Evolutionary conservation across 2,888 invertebrate genomes (phyloP), one percentile per base, ranked within the genome.

Genomic region (Metopia argyrocephala): DNA sequence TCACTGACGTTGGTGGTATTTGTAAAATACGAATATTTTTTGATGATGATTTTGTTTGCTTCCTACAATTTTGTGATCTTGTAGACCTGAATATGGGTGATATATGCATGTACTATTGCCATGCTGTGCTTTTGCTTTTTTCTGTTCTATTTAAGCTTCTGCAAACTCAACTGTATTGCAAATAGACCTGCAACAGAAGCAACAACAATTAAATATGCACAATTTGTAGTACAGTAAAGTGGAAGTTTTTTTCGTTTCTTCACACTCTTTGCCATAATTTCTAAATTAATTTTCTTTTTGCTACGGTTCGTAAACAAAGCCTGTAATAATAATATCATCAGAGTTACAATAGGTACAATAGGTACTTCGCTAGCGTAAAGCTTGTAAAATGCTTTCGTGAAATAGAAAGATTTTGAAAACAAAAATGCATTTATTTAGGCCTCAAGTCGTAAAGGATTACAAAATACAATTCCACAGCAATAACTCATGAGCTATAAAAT

Each of bases 141-240:
- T 54, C 9, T 64, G 48, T 38, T 15, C 50, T 66, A 52, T 59
- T 66, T 38, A 15, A 15, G 12, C 56, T 68, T 50, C 45, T 66
- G 25, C 28, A 15, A 66, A 61, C 54, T 68, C 62, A 73, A 64
- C 66, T 59, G 65, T 38, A 74, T 70, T 62, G 48, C 31, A 78
- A 74, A 78, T 52, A 81, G 81, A 70, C 74, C 70, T 57, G 31
- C 57, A 70, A 64, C 81, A 81, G 78, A 81, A 81, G 81, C 81
- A 69, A 75, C 74, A 66, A 81, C 78, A 81, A 81, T 81, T 81
- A 81, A 78, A 74, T 70, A 70, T 71, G n/a, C 50, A 61, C 81
- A 78, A 81, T 74, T 78, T 75, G 70, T 46, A 46, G 68, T 31
- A 57, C 52, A 69, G 68, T 23, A 46, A 25, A n/a, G 18, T 28